Conservation (phyloP, 2,888 invertebrate species). For the Oxyteleia sp. region DNA sequence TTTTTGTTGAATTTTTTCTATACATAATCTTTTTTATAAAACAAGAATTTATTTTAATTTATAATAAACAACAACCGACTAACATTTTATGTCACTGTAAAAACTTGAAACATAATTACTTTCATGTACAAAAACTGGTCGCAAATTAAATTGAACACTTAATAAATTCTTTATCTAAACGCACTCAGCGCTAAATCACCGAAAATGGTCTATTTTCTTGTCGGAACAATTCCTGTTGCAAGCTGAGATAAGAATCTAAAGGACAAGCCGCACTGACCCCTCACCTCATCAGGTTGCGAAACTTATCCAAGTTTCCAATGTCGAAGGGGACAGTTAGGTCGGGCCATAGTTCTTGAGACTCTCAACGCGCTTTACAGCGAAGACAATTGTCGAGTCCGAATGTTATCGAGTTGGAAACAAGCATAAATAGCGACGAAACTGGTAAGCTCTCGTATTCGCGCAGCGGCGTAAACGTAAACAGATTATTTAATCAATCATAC, state of each 20-base stretch:
- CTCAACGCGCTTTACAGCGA: conserved; percentile 6
- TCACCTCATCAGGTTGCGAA: conserved; percentile 3
- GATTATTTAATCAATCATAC: conserved; percentile 74
- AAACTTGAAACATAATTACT: no score
- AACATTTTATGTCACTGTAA: no score
- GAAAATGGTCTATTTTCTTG: conserved; percentile 17
- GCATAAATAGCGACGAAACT: conserved; percentile 21
- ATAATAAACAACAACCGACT: no score
- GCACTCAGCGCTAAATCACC: neutral
- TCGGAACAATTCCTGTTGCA: neutral
- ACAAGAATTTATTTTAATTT: no score
- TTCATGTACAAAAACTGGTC: no score
- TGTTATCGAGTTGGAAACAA: conserved; percentile 29
- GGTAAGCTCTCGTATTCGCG: conserved; percentile 20
- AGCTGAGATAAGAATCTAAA: conserved; percentile 13
- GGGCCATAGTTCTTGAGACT: conserved; percentile 21
- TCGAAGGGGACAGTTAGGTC: conserved; percentile 15
- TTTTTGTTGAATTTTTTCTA: no score
- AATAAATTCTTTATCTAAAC: no score
- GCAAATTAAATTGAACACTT: no score
- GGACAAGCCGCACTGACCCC: conserved; percentile 17
- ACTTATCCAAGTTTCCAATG: conserved; percentile 34
- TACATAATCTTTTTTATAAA: no score
- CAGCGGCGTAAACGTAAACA: conserved; percentile 44
- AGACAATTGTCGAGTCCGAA: conserved; percentile 11